phyloP scores from a whole-genome alignment of 2,797 vertebrate genomes.

The Gephyroberyx darwinii region DNA sequence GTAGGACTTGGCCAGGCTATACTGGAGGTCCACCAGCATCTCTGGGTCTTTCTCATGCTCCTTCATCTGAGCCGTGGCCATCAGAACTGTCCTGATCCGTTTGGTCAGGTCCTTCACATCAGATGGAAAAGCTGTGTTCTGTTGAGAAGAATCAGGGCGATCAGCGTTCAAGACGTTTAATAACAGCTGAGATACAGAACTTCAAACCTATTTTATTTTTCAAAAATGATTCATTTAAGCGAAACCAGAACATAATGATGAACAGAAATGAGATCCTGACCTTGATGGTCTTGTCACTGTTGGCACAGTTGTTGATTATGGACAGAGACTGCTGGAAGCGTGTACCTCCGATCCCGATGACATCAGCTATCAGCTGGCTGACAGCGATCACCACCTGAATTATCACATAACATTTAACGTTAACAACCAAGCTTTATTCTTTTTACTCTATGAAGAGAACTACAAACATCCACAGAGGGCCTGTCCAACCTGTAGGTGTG shows the following conservation, averaged over 20 bases:
- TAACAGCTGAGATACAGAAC: background rate
- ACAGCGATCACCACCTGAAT: constrained; percentile 96
- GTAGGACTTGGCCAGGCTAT: constrained; percentile 97
- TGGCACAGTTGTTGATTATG: constrained; percentile 98
- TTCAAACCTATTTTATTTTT: background rate
- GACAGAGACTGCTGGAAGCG: constrained; percentile 98
- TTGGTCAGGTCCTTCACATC: constrained; percentile 98
- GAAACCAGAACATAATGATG: background rate
- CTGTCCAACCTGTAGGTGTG: constrained; percentile 82
- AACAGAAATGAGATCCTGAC: constrained; percentile 71
- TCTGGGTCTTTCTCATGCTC: constrained; percentile 96
- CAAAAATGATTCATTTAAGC: background rate
- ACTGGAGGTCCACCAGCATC: constrained; percentile 98
- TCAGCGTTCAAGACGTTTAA: background rate
- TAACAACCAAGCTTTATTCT: background rate
- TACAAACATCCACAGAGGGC: background rate
- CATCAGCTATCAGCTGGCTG: constrained; percentile 97
- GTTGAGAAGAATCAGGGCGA: constrained; percentile 25
- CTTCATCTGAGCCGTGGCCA: constrained; percentile 99
- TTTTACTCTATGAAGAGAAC: background rate
- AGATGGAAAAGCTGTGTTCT: constrained; percentile 96
- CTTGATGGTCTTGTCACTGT: constrained; percentile 95
- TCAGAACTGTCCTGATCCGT: constrained; percentile 94
- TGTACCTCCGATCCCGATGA: constrained; percentile 96
- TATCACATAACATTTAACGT: background rate